phyloP scores from a whole-genome alignment of 1,140 invertebrate genomes.

The Neotoxoptera formosana region DNA sequence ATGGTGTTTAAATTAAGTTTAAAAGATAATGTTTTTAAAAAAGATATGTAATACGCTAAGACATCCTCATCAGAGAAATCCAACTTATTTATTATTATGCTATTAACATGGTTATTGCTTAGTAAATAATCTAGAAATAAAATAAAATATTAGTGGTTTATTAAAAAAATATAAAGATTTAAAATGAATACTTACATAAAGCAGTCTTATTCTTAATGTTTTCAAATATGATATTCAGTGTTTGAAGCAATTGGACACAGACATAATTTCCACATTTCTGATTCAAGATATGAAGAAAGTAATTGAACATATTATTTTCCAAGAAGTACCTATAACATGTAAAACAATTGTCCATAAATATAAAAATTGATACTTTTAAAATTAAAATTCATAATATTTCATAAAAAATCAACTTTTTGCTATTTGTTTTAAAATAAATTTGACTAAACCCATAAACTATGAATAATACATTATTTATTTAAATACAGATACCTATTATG shows the following conservation, averaged over 20 bases:
- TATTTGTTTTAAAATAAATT: not conserved
- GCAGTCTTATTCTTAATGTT: conserved; percentile 99
- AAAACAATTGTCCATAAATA: not conserved
- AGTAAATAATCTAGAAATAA: conserved; percentile 92
- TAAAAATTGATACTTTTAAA: not conserved
- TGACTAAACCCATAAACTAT: not conserved
- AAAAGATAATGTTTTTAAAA: conserved; percentile 96
- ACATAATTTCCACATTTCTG: conserved; percentile 97
- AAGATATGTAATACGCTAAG: conserved; percentile 99
- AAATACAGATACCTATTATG: not conserved
- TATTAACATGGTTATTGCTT: conserved; percentile 99
- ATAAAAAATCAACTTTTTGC: not conserved
- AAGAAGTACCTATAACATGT: conserved; percentile 87
- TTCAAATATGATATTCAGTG: conserved; percentile 98
- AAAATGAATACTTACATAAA: conserved; percentile 80
- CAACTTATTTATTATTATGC: conserved; percentile 99
- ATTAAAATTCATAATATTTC: too few species aligned
- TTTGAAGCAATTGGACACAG: conserved; percentile 97
- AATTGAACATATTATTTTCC: conserved; percentile 99
- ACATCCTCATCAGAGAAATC: conserved; percentile 99
- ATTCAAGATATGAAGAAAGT: conserved; percentile 96
- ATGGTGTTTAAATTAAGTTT: conserved; percentile 99
- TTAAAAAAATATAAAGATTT: not conserved
- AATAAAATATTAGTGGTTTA: conserved; percentile 36
- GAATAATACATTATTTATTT: not conserved